phyloP scores from a whole-genome alignment of 1,140 invertebrate genomes.

The Bombus ignitus region DNA sequence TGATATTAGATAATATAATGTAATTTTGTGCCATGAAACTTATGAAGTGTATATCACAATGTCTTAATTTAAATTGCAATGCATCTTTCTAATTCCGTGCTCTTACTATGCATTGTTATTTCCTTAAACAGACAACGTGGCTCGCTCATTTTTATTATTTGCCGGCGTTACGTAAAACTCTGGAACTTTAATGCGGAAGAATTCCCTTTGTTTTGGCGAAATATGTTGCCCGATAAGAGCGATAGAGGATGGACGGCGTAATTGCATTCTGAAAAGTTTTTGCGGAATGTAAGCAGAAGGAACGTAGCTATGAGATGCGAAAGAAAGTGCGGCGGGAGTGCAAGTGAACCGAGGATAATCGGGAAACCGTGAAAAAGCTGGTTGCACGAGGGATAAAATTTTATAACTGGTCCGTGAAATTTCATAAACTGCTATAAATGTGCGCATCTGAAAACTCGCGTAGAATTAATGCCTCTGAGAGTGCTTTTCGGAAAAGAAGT shows the following conservation, averaged over 20 bases:
- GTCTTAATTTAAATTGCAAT: background rate
- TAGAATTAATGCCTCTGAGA: background rate
- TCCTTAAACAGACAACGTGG: background rate
- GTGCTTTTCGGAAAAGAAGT: background rate
- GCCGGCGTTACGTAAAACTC: background rate
- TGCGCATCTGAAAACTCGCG: background rate
- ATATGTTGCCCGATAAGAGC: conserved; percentile 15
- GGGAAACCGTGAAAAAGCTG: conserved; percentile 9
- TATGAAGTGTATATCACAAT: background rate
- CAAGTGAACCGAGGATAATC: conserved; percentile 20
- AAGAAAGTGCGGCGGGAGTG: conserved; percentile 24
- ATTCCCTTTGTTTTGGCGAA: conserved; percentile 10
- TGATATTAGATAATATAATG: no score
- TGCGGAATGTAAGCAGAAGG: conserved; percentile 40
- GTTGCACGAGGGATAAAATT: conserved; percentile 3
- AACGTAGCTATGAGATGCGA: conserved; percentile 23
- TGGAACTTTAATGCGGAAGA: conserved; percentile 3
- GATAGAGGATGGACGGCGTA: conserved; percentile 37
- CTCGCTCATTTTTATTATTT: background rate
- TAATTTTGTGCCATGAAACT: background rate
- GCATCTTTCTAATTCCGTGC: background rate
- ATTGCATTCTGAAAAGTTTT: conserved; percentile 59
- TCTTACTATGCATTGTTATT: background rate
- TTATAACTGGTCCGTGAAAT: conserved; percentile 51
- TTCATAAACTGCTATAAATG: conserved; percentile 62